Conservation (phyloP, 1,140 invertebrate species). For the Drosophila repleta region DNA sequence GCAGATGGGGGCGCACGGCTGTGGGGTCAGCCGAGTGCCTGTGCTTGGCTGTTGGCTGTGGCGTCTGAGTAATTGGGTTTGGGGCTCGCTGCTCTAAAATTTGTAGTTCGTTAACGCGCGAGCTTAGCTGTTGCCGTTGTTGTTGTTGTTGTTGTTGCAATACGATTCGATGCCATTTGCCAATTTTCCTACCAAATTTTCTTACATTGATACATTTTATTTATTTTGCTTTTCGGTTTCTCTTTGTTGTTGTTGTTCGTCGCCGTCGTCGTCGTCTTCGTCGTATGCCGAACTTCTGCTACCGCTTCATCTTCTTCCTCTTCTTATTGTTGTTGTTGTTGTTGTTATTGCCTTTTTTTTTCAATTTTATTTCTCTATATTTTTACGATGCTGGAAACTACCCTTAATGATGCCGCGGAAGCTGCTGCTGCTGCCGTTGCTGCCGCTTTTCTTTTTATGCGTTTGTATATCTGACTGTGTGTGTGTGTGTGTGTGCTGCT, state of each 20-base stretch:
- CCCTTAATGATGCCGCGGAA: constrained; percentile 74
- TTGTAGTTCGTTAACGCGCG: constrained; percentile 50
- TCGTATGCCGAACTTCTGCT: constrained; percentile 54
- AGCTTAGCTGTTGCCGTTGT: background rate
- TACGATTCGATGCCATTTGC: background rate
- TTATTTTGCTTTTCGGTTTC: constrained; percentile 63
- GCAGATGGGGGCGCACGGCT: too few relatives aligned
- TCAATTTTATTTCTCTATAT: constrained; percentile 80
- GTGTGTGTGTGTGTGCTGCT: constrained; percentile 10
- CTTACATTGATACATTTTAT: constrained; percentile 68
- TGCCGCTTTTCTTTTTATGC: constrained; percentile 42
- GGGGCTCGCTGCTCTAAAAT: constrained; percentile 52
- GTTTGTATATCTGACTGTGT: constrained; percentile 21
- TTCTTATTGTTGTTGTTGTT: constrained; percentile 25
- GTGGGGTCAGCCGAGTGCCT: background rate
- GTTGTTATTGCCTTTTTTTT: constrained; percentile 56
- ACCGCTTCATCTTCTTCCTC: constrained; percentile 23
- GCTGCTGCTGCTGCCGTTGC: constrained; percentile 56
- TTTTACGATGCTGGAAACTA: constrained; percentile 79
- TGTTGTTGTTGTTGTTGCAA: background rate
- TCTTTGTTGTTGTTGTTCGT: constrained; percentile 25
- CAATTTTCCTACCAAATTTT: constrained; percentile 61
- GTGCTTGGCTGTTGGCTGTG: background rate
- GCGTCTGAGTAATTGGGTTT: constrained; percentile 10
- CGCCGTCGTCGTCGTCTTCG: constrained; percentile 39